Conservation (phyloP, 2,113 vertebrate species). For the Haemorhous mexicanus region DNA sequence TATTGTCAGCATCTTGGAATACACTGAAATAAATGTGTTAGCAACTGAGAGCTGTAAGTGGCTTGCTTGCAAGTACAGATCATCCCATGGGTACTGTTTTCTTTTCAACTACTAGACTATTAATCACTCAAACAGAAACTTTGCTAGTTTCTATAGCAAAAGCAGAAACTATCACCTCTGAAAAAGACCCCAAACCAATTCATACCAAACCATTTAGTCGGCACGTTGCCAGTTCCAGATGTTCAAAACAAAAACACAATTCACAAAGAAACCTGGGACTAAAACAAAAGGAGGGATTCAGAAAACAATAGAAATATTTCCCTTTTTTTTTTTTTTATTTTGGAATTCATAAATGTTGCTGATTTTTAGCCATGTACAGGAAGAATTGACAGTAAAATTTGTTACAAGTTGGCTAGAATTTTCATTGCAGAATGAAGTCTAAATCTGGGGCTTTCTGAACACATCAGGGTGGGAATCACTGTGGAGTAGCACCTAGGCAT, state of each 20-base stretch:
- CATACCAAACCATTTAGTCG: fast-evolving
- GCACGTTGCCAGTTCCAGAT: not conserved
- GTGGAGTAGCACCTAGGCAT: not conserved
- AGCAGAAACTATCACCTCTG: not conserved
- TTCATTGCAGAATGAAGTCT: not conserved
- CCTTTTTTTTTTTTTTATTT: not conserved
- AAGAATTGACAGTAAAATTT: not conserved
- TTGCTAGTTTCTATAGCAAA: not conserved
- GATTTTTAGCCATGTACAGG: not conserved
- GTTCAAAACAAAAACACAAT: not conserved
- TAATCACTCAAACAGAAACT: not conserved
- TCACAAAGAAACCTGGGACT: not conserved
- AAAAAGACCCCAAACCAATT: not conserved
- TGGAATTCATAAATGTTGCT: not conserved
- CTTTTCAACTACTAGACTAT: not conserved
- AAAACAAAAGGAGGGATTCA: not conserved
- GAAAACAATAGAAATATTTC: not conserved
- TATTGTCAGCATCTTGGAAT: not conserved
- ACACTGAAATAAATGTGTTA: not conserved
- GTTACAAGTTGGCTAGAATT: not conserved
- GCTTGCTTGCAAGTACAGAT: not conserved
- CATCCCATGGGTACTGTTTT: not conserved
- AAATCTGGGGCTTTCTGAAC: not conserved
- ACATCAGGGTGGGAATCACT: not conserved
- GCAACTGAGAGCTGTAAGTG: not conserved